These are phyloP conservation scores for Clistopyga incitator DNA, from an alignment of 2,888 invertebrate genomes.

Conservation along the genomic window DNA sequence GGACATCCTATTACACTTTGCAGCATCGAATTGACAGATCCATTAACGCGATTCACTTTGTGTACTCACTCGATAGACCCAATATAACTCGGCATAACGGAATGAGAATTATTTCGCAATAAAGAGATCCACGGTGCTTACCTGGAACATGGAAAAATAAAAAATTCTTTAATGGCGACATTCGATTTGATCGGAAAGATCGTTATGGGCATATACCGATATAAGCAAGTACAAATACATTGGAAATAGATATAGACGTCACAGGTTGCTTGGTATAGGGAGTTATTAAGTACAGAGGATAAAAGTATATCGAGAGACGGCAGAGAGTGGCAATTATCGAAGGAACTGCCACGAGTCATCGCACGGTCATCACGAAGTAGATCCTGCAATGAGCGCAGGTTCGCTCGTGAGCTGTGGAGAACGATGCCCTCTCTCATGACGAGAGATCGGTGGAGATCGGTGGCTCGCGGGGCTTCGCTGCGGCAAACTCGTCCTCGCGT, in stretches of 20 bases:
- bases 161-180: slow-evolving; percentile 52
- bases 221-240: neutral
- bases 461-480: slow-evolving; percentile 26
- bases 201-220: slow-evolving; percentile 8
- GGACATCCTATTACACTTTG: no score
- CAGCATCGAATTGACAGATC: neutral
- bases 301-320: slow-evolving; percentile 60
- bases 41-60: neutral
- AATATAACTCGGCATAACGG: neutral
- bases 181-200: slow-evolving; percentile 15
- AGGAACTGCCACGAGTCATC: slow-evolving; percentile 63
- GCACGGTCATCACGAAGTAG: slow-evolving; percentile 54
- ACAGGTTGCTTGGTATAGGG: slow-evolving; percentile 1
- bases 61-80: slow-evolving; percentile 10
- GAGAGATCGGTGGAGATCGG: slow-evolving; percentile 55
- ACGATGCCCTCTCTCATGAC: slow-evolving; percentile 47
- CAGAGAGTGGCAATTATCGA: slow-evolving; percentile 64
- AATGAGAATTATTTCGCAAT: slow-evolving; percentile 6
- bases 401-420: slow-evolving; percentile 27
- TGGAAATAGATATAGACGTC: neutral
- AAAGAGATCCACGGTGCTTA: slow-evolving; percentile 71
- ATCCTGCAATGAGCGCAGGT: slow-evolving; percentile 40
- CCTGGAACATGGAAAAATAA: slow-evolving; percentile 76
- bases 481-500: slow-evolving; percentile 61
- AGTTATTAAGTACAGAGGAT: slow-evolving; percentile 12